These are phyloP conservation scores for Callorhinus ursinus DNA, from an alignment of 2,113 vertebrate genomes.

Conservation along the genomic window DNA sequence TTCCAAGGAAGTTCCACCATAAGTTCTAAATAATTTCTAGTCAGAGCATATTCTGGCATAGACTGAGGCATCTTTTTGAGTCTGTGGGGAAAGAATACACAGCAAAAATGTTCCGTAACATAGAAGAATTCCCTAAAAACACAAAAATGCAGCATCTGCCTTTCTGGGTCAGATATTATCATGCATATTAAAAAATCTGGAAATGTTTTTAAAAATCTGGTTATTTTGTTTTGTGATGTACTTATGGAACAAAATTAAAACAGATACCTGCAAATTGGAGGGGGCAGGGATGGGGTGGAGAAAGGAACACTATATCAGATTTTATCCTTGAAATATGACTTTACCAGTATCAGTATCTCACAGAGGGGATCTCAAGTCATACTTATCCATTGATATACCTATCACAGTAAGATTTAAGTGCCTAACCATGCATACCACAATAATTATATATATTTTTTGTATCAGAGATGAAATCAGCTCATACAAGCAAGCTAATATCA, in stretches of 20 bases:
- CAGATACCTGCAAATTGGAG: neutral
- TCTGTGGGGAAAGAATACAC: conserved; percentile 80
- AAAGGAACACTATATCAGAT: accelerated
- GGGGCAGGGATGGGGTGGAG: accelerated
- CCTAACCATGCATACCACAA: neutral
- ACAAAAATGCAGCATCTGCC: neutral
- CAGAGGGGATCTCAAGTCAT: neutral
- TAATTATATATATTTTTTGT: neutral
- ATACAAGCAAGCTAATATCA: neutral
- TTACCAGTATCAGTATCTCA: neutral
- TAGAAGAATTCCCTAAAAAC: neutral
- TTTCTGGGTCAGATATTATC: neutral
- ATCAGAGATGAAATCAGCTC: neutral
- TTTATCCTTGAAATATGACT: neutral
- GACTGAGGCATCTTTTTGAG: conserved; percentile 99
- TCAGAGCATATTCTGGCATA: conserved; percentile 97
- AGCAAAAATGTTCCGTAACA: neutral
- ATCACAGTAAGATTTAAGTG: neutral
- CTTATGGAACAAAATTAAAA: neutral
- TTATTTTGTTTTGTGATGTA: neutral
- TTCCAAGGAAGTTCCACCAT: conserved; percentile 98
- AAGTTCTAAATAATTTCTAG: conserved; percentile 96
- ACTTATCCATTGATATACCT: neutral
- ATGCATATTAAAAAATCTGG: neutral
- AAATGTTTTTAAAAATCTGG: neutral